Base-by-base conservation (phyloP, 2,797 vertebrate genomes). In the Telmatherina bonti region DNA sequence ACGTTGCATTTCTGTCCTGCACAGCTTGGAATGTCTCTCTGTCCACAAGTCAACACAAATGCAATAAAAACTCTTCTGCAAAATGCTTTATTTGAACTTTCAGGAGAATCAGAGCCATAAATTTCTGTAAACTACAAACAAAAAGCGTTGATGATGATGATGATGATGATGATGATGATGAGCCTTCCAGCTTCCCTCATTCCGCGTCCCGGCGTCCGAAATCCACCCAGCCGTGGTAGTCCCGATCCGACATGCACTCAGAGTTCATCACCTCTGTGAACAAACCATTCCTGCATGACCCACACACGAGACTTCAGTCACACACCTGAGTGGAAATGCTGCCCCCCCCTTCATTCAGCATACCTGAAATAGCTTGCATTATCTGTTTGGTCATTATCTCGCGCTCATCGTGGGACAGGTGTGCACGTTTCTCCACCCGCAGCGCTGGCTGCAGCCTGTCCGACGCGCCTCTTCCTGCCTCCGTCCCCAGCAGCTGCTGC, bases 181-280 rank as follows among this genome's bases (percentile, higher is more conserved):
- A 54, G 15, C n/a, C 38, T 11, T 47, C 7, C 5, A 53, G 52
- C 59, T 7, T 53, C 1, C 9, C 35, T 41, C 75, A 94, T 4
- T 96, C 90, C 0, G 89, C 68, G 0, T 96, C 96, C 49, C 97
- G 92, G 22, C 97, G 96, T 51, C 97, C 97, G 0, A 97, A 99
- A 87, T 99, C 97, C 91, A 97, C 95, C 97, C 97, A 99, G 73
- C 95, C 96, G 12, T 94, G 93, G 83, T 96, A 97, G 87, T 94
- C 94, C 11, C 92, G 94, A 35, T 93, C 93, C 0, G 82, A 87
- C 91, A 95, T 81, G 24, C 95, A 95, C 12, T 91, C 94, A 9
- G 85, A 93, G 72, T 93, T 94, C 76, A 95, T 89, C 75, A 96
- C 87, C 81, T 96, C 97, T 97, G 94, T 82, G 59, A 70, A 90